Evolutionary conservation across 2,113 vertebrate genomes (phyloP), one percentile per base, ranked within the genome.

Genomic region (Periophthalmus modestus): DNA sequence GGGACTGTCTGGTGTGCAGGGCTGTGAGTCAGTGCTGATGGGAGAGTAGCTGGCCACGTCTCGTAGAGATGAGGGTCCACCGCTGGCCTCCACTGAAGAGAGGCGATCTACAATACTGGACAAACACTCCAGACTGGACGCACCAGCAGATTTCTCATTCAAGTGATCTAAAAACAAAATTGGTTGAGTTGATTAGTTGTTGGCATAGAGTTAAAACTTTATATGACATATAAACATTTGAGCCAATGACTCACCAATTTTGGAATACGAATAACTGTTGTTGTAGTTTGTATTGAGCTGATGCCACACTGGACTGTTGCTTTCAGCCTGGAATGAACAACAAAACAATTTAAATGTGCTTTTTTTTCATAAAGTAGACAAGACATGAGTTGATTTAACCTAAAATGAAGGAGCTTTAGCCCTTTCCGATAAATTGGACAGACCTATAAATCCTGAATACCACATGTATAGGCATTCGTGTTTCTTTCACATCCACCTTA

Each of bases 41-140:
- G 89, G 87, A 1, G 95, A 95, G 67, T 94, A 95, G 72, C 91
- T 90, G 63, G 92, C 88, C 68, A 72, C 75, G 46, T 92, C 79
- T 24, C 94, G 92, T 73, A 90, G 90, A n/a, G 93, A 82, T 13
- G 82, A 50, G 23, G 94, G 59, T 3, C 79, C 92, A 2, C 87
- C 85, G 77, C 91, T 77, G 18, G 94, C 86, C 66, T 95, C 94
- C 11, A 91, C 92, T 0, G 93, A 93, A 69, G 95, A 94, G 77
- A 99, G 95, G 0, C 97, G 93, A 83, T 99, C 97, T 92, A 99
- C 98, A 74, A 99, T 99, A 90, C 95, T 99, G 91, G 96, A 97
- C 75, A 99, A 93, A 83, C 96, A 99, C 88, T 96, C 94, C 88
- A 99, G 90, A 82, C 97, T 99, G 85, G 96, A 97, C 16, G 96